phyloP scores from a whole-genome alignment of 2,797 vertebrate species.

The Phrynocephalus vlangalii region DNA sequence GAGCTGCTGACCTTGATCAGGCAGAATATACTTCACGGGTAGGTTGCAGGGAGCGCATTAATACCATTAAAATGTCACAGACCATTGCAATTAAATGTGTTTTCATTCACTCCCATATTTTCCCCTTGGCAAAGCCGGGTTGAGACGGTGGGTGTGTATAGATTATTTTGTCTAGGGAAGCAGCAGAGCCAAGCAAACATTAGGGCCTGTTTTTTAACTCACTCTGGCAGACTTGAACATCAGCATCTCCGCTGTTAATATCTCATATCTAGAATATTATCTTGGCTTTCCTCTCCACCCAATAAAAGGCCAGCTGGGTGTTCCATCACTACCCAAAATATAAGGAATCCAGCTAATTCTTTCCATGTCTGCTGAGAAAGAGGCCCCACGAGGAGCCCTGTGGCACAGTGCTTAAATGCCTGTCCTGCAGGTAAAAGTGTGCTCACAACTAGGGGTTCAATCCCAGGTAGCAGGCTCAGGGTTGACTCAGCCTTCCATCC shows the following conservation, averaged over 20 bases:
- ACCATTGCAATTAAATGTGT: constrained; percentile 61
- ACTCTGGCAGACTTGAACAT: not conserved
- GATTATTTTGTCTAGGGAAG: constrained; percentile 34
- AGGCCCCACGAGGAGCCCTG: not conserved
- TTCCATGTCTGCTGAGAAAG: not conserved
- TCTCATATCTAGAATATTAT: not conserved
- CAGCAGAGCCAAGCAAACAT: constrained; percentile 19
- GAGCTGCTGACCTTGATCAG: constrained; percentile 57
- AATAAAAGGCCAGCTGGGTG: too few relatives aligned
- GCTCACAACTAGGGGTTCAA: too few relatives aligned
- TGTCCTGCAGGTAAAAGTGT: too few relatives aligned
- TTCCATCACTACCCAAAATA: too few relatives aligned
- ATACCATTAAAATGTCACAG: constrained; percentile 42
- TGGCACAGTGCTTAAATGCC: too few relatives aligned
- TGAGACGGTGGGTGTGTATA: constrained; percentile 42
- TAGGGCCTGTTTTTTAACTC: not conserved
- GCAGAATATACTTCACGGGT: constrained; percentile 36
- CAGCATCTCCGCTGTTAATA: not conserved
- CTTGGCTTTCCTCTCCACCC: too few relatives aligned
- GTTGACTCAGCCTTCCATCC: too few relatives aligned
- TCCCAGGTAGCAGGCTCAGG: too few relatives aligned
- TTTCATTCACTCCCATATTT: constrained; percentile 58
- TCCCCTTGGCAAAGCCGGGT: constrained; percentile 38
- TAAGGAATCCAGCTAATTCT: not conserved
- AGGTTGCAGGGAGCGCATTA: constrained; percentile 56